Conservation (phyloP, 2,797 vertebrate species). For the Pseudochaenichthys georgianus region DNA sequence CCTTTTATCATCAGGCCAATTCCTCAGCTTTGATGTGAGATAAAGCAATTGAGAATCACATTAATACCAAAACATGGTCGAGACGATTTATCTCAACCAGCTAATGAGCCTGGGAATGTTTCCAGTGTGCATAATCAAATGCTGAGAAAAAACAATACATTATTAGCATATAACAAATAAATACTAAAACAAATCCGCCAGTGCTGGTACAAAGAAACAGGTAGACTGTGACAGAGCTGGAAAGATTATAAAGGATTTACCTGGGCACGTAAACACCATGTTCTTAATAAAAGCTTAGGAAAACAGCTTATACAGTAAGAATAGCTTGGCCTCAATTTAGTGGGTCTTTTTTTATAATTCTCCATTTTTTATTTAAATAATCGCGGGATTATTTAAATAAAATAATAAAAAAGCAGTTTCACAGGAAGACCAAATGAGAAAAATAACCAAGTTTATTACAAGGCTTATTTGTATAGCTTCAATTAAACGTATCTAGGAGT, state of each 20-base stretch:
- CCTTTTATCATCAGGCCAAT: constrained; percentile 78
- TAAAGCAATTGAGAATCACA: constrained; percentile 75
- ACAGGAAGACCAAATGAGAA: constrained; percentile 21
- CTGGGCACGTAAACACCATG: constrained; percentile 36
- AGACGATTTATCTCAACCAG: constrained; percentile 75
- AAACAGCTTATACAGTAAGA: constrained; percentile 16
- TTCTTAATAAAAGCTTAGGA: constrained; percentile 26
- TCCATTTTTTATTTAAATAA: not conserved
- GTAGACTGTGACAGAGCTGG: constrained; percentile 58
- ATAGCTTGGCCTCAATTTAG: constrained; percentile 14
- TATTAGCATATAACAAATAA: constrained; percentile 80
- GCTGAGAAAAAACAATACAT: constrained; percentile 69
- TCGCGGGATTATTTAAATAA: not conserved
- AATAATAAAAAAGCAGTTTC: not conserved
- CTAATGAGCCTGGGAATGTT: constrained; percentile 81
- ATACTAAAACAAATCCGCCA: constrained; percentile 54
- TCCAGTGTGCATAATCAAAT: constrained; percentile 77
- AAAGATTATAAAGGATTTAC: constrained; percentile 70
- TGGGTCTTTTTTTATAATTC: constrained; percentile 4
- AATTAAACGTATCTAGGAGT: not conserved
- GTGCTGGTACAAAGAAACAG: constrained; percentile 58
- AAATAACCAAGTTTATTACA: constrained; percentile 6
- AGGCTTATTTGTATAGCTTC: not conserved
- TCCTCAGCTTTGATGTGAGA: constrained; percentile 78
- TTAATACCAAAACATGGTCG: constrained; percentile 73